These are phyloP conservation scores for Cygnus buccinator DNA, from an alignment of 2,113 vertebrate species.

Conservation along the genomic window DNA sequence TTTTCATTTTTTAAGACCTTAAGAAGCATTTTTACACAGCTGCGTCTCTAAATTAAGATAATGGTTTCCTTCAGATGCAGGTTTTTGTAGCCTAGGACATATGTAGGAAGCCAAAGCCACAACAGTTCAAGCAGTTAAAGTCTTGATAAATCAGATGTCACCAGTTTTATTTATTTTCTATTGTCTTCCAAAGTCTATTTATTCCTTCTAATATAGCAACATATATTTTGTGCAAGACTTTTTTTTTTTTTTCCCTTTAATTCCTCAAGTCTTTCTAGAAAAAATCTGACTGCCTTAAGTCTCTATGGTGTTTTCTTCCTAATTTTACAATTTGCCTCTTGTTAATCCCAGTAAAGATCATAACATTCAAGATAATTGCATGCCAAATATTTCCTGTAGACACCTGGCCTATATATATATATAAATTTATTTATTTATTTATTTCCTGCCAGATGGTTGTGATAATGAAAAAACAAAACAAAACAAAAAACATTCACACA, in stretches of 20 bases:
- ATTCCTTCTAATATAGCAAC: not conserved
- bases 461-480: not conserved
- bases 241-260: not conserved
- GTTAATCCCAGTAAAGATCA: not conserved
- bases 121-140: not conserved
- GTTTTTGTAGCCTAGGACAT: not conserved
- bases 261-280: not conserved
- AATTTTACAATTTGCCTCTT: slow-evolving; percentile 39
- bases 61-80: not conserved
- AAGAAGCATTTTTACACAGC: not conserved
- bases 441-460: slow-evolving; percentile 64
- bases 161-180: not conserved
- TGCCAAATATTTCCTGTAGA: slow-evolving; percentile 61
- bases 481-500: no score
- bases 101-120: not conserved
- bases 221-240: accelerated
- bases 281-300: slow-evolving; percentile 3
- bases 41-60: not conserved
- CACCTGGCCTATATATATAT: slow-evolving; percentile 36
- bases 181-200: not conserved
- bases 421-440: not conserved
- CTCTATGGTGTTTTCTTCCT: slow-evolving; percentile 26
- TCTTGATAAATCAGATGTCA: not conserved
- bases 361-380: slow-evolving; percentile 33
- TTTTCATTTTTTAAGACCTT: not conserved